Evolutionary conservation across 2,113 vertebrate species (phyloP), one percentile per base, ranked within the genome.

Genomic region (Corythornis vintsioides): DNA sequence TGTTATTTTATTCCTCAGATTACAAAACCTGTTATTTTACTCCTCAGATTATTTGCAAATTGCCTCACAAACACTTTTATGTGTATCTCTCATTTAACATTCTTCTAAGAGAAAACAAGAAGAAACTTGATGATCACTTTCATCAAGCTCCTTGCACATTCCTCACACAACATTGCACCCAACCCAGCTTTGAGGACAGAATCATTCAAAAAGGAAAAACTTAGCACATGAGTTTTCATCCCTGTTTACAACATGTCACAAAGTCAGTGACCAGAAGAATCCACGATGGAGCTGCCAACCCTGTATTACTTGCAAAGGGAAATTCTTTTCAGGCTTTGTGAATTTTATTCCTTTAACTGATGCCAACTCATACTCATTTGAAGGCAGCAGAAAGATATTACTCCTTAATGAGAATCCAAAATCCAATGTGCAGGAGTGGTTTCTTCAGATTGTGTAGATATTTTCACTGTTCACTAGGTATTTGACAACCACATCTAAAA

Each of bases 221-320:
- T 18, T 14, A 63, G 15, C 50, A 69, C 16, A 4, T n/a, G 66
- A 87, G 31, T 38, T 29, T 59, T 28, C 22, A 25, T 90, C 88
- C 67, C 50, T 79, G n/a, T 59, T 72, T 40, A 69, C 78, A 64
- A 2, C 19, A 17, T 38, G 61, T 67, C 45, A 48, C 33, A 60
- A 83, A 81, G 92, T 31, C 20, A 74, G 52, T 10, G 76, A 92
- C 73, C 83, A 94, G 80, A 88, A 57, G n/a, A 65, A 65, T 61
- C 55, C 64, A 72, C n/a, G 66, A 56, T 77, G 79, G 63, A 19
- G 22, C 82, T 42, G 33, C 25, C 69, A 86, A n/a, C 28, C 45
- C 31, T 20, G 13, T 48, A 14, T 64, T 64, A 45, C 66, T 86
- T 73, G 38, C 80, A 60, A 26, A 57, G 33, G 86, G 35, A 93